These are phyloP conservation scores for Coregonus clupeaformis DNA, from an alignment of 2,113 vertebrate species.

Conservation along the genomic window DNA sequence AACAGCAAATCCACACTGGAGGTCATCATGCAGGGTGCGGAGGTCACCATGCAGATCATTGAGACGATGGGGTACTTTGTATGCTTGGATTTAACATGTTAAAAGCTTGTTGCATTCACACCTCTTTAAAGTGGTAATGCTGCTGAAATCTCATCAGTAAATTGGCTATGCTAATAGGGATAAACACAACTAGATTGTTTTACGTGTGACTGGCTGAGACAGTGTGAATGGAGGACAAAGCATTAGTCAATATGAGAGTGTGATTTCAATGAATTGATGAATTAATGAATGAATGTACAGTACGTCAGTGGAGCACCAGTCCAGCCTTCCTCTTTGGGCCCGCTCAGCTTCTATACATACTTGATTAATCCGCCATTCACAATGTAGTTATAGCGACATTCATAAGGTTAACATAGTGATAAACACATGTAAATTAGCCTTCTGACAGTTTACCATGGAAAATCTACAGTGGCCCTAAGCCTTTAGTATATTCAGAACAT, in stretches of 20 bases:
- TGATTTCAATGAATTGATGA: slow-evolving; percentile 12
- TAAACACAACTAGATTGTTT: slow-evolving; percentile 16
- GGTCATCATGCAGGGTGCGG: not conserved
- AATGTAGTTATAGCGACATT: too few species aligned
- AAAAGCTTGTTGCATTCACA: slow-evolving; percentile 10
- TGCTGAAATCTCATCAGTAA: slow-evolving; percentile 20
- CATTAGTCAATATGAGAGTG: slow-evolving; percentile 8
- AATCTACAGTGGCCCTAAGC: too few species aligned
- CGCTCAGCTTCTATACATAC: too few species aligned
- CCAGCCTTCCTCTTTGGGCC: too few species aligned
- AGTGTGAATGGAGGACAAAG: slow-evolving; percentile 12
- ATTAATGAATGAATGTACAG: too few species aligned
- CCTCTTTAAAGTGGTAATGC: slow-evolving; percentile 8
- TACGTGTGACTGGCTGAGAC: not conserved
- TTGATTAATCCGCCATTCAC: too few species aligned
- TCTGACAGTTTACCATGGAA: too few species aligned
- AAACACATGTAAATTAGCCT: too few species aligned
- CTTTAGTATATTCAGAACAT: too few species aligned
- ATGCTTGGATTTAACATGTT: not conserved
- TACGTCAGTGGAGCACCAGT: too few species aligned
- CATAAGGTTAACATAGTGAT: too few species aligned
- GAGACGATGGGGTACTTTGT: not conserved
- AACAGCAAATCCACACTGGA: not conserved
- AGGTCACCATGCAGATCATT: not conserved
- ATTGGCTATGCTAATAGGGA: slow-evolving; percentile 29